Conservation (phyloP, 2,113 vertebrate genomes). For the Ophiodon elongatus region DNA sequence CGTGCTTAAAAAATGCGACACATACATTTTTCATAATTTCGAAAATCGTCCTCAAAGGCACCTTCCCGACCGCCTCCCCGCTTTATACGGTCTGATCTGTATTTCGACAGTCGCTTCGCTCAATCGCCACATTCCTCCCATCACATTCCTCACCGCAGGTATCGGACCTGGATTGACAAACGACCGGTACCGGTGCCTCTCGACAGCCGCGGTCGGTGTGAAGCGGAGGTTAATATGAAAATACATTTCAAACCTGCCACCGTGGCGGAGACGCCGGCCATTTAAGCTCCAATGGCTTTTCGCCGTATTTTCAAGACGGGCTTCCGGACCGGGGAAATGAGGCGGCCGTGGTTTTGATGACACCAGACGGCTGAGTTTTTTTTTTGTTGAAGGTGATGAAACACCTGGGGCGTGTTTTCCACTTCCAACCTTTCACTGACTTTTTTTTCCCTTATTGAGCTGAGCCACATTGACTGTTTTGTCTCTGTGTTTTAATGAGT, state of each 20-base stretch:
- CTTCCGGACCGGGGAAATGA: conserved; percentile 63
- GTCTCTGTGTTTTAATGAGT: conserved; percentile 40
- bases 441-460: not conserved
- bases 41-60: conserved; percentile 49
- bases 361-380: conserved; percentile 51
- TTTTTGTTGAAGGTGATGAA: conserved; percentile 42
- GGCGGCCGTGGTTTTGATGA: conserved; percentile 57
- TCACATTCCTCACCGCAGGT: conserved; percentile 47
- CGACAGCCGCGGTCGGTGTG: conserved; percentile 48
- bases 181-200: conserved; percentile 38
- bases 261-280: conserved; percentile 31
- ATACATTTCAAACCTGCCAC: conserved; percentile 71
- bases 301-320: conserved; percentile 53
- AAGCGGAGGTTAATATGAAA: conserved; percentile 67
- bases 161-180: conserved; percentile 63
- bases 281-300: not conserved
- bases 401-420: conserved; percentile 21
- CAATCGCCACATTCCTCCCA: conserved; percentile 41
- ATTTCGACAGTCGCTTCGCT: conserved; percentile 52
- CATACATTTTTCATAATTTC: conserved; percentile 38
- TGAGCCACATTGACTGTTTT: conserved; percentile 14
- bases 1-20: conserved; percentile 21
- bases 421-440: conserved; percentile 4
- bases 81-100: conserved; percentile 50
- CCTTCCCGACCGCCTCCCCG: conserved; percentile 34